Base-by-base conservation (phyloP, 1,140 invertebrate species). In the Manduca sexta region DNA sequence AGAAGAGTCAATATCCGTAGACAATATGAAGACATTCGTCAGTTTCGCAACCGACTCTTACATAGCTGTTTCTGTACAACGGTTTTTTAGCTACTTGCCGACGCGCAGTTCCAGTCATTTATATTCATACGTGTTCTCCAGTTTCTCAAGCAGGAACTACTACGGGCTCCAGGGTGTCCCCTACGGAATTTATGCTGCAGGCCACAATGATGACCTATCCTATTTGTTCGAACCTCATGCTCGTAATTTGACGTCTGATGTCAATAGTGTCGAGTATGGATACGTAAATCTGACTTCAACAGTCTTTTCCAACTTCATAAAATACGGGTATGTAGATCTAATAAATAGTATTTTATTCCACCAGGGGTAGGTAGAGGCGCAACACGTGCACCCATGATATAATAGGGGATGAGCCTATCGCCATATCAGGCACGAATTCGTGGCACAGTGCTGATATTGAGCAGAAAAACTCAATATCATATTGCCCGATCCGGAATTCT, bases 271-370 rank as follows among this genome's bases (percentile, higher is more conserved):
- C 21, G 50, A 54, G 30, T 59, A 56, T 21, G 62, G 63, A 33
- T 67, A 84, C 64, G 63, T 66, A 1, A 60, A 74, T 17, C 58
- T 72, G 34, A 54, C 81, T 12, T 76, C 73, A 2, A 85, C 71
- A 40, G 18, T 88, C 4, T 83, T 82, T 69, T 68, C 84, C 0
- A 87, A 86, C 43, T 88, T 88, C 40, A 82, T 79, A 1, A 87
- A 80, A 61, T 68, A 77, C 51, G 64, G 72, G 87, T 87, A 60
- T 57, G 64, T 15, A 26, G 21, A 26, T 1, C 4, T 5, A 2
- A 2, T 5, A 26, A 26, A 5, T 1, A 26, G 0, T 1, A 26
- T n/a, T n/a, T n/a, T n/a, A n/a, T n/a, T n/a, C n/a, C n/a, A n/a
- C n/a, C n/a, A n/a, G n/a, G n/a, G n/a, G n/a, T n/a, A n/a, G n/a